Percentiles rank a stretch among this genome's conserved stretches.
Conservation (phyloP, 2,888 invertebrate species). For the Apotomis betuletana region DNA sequence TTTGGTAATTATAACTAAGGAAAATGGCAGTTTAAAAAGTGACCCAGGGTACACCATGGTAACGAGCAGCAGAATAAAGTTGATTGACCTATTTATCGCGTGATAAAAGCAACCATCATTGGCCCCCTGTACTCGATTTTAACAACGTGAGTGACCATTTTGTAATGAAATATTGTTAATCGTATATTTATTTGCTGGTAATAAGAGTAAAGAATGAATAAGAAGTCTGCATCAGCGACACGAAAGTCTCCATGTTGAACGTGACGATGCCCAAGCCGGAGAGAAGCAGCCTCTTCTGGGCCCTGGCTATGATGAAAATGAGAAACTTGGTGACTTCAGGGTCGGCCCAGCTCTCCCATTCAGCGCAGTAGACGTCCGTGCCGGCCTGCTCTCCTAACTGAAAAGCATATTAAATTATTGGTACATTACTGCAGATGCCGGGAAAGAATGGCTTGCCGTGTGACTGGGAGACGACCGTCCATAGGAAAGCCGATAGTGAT, state of each 20-base stretch:
- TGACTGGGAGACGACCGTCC: too few relatives aligned
- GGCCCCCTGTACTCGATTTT: too few relatives aligned
- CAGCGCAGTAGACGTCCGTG: constrained; percentile 56
- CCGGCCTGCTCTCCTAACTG: constrained; percentile 61
- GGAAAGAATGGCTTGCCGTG: too few relatives aligned
- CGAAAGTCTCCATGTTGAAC: constrained; percentile 69
- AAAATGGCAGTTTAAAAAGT: too few relatives aligned
- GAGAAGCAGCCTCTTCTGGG: constrained; percentile 61
- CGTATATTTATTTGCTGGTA: constrained; percentile 47
- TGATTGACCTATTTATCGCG: too few relatives aligned
- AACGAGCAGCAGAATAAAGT: too few relatives aligned
- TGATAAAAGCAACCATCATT: too few relatives aligned
- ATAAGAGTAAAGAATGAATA: constrained; percentile 71
- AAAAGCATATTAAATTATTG: neutral
- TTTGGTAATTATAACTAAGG: too few relatives aligned
- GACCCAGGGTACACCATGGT: too few relatives aligned
- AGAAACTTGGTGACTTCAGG: constrained; percentile 56
- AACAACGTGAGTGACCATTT: too few relatives aligned
- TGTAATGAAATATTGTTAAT: neutral
- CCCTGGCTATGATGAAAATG: constrained; percentile 62
- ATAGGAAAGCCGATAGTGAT: too few relatives aligned
- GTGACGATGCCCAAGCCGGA: constrained; percentile 62
- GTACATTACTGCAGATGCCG: too few relatives aligned
- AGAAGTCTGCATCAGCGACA: constrained; percentile 68
- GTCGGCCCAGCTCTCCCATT: constrained; percentile 62